Conservation (phyloP, 2,113 vertebrate species). For the Amphiprion percula region DNA sequence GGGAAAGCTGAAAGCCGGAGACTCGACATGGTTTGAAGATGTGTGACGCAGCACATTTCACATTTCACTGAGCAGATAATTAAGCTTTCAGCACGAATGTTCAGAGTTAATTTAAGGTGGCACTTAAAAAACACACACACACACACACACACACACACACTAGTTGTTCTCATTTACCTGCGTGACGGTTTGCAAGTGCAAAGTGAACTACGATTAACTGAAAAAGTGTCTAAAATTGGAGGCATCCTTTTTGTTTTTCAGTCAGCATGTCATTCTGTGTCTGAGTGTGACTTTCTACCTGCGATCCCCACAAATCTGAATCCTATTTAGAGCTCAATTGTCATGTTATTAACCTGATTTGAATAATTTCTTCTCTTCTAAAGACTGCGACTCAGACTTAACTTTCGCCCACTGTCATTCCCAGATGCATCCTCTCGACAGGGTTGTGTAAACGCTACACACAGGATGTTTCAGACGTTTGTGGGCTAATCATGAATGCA, state of each 20-base stretch:
- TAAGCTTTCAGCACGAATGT: constrained; percentile 42
- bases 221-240: constrained; percentile 21
- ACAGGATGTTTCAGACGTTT: not conserved
- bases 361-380: constrained; percentile 8
- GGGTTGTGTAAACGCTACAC: not conserved
- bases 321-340: not conserved
- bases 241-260: constrained; percentile 13
- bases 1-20: constrained; percentile 10
- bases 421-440: not conserved
- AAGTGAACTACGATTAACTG: constrained; percentile 20
- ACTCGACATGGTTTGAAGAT: constrained; percentile 26
- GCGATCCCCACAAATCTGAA: not conserved
- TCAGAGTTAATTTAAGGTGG: constrained; percentile 44
- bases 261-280: constrained; percentile 1
- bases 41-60: constrained; percentile 25
- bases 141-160: not conserved
- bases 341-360: constrained; percentile 14
- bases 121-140: not conserved
- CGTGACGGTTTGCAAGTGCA: constrained; percentile 16
- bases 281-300: constrained; percentile 9
- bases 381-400: not conserved
- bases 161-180: constrained; percentile 23
- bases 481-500: not conserved
- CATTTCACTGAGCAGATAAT: constrained; percentile 51
- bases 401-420: constrained; percentile 3